phyloP scores from a whole-genome alignment of 1,140 invertebrate genomes.

The Ganaspis sp. region DNA sequence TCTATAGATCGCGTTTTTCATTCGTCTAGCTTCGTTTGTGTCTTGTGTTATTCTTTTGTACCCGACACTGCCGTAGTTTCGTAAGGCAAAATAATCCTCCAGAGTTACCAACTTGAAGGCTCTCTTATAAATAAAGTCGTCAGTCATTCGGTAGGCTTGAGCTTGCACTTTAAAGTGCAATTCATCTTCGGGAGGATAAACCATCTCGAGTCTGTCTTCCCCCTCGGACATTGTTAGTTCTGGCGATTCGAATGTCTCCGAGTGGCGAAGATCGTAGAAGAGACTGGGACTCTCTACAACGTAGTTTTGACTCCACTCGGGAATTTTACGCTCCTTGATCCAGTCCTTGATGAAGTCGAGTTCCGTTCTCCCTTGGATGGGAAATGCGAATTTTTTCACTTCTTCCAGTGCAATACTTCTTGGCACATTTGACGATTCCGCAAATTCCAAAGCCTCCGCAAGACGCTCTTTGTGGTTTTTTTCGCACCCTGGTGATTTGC shows the following conservation, averaged over 20 bases:
- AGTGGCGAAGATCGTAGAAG: not conserved
- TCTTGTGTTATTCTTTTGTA: not conserved
- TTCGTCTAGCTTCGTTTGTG: not conserved
- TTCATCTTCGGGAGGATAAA: too few relatives aligned
- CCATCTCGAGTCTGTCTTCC: too few relatives aligned
- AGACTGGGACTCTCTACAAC: not conserved
- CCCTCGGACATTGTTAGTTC: too few relatives aligned
- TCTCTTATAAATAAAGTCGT: too few relatives aligned
- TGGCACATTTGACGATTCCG: not conserved
- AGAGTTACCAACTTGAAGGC: not conserved
- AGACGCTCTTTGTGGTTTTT: not conserved
- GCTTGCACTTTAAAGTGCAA: too few relatives aligned
- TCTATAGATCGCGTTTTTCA: not conserved
- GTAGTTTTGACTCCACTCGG: not conserved
- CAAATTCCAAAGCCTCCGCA: not conserved
- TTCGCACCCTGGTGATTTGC: not conserved
- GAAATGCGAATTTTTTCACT: not conserved
- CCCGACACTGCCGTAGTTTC: not conserved
- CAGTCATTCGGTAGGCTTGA: too few relatives aligned
- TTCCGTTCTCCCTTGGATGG: not conserved
- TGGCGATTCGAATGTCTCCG: not conserved
- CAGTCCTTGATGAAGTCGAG: not conserved
- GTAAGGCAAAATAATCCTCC: not conserved
- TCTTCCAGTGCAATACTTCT: not conserved
- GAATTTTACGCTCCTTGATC: not conserved